Percentiles rank a stretch among this genome's conserved stretches.
Evolutionary conservation across 1,140 invertebrate genomes (phyloP).

Genomic region (Helicoverpa zea): DNA sequence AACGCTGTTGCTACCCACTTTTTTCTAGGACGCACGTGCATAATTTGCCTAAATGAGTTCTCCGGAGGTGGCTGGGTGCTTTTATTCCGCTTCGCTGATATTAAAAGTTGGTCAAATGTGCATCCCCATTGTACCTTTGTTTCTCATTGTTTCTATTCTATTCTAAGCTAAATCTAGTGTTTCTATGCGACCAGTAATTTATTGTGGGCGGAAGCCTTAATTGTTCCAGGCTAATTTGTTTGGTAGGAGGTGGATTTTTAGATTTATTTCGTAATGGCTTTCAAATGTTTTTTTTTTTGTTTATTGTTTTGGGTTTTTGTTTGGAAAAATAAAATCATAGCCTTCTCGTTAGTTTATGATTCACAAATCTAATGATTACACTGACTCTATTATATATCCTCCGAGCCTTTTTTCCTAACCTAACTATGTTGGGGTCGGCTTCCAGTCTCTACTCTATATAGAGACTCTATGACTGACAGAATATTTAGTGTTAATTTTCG

Average conservation of each 20-base stretch:
- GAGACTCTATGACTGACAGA: no score
- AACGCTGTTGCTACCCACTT: constrained; percentile 6
- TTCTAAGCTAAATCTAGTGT: constrained; percentile 40
- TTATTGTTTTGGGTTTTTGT: no score
- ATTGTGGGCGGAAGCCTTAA: constrained; percentile 25
- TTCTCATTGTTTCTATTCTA: constrained; percentile 29
- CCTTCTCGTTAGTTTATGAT: no score
- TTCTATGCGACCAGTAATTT: constrained; percentile 49
- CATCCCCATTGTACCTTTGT: constrained; percentile 45
- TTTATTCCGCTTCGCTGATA: constrained; percentile 49
- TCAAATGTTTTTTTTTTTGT: neutral
- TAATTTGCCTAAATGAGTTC: constrained; percentile 56
- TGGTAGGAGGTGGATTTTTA: neutral
- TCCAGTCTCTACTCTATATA: no score
- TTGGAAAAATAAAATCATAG: no score
- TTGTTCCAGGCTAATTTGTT: constrained; percentile 34
- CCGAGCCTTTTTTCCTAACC: no score
- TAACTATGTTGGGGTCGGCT: no score
- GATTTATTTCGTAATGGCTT: neutral
- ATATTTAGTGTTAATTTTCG: no score
- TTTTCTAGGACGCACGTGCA: constrained; percentile 44
- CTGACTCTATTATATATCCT: no score
- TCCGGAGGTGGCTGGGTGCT: constrained; percentile 31
- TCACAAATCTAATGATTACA: neutral
- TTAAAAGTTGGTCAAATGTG: constrained; percentile 56